phyloP scores from a whole-genome alignment of 1,140 invertebrate genomes.

The Drosophila grimshawi region DNA sequence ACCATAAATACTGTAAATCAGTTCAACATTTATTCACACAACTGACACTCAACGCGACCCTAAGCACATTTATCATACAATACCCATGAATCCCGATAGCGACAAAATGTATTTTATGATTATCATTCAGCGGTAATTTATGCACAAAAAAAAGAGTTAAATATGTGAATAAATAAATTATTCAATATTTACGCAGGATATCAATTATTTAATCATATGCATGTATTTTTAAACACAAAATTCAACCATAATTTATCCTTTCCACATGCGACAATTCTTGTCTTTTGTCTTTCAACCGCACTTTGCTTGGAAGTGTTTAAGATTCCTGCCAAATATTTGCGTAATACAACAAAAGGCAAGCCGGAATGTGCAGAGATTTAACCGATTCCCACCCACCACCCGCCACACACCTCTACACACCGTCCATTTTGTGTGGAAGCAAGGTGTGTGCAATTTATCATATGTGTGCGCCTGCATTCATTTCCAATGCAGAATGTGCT shows the following conservation, averaged over 20 bases:
- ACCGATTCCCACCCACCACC: neutral
- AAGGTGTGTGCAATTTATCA: slow-evolving; percentile 50
- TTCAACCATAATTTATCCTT: neutral
- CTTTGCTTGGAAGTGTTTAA: neutral
- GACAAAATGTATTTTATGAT: slow-evolving; percentile 72
- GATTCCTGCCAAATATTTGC: slow-evolving; percentile 43
- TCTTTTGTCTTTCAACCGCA: neutral
- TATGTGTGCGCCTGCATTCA: slow-evolving; percentile 26
- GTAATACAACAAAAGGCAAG: slow-evolving; percentile 47
- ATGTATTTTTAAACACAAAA: neutral
- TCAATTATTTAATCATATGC: neutral
- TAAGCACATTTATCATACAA: slow-evolving; percentile 70
- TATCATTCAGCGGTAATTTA: slow-evolving; percentile 73
- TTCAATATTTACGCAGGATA: neutral
- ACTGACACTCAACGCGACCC: slow-evolving; percentile 75
- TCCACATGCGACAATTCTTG: neutral
- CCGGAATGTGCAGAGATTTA: slow-evolving; percentile 32
- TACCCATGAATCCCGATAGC: slow-evolving; percentile 43
- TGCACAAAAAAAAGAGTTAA: slow-evolving; percentile 18
- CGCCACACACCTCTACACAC: neutral
- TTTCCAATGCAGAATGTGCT: slow-evolving; percentile 41
- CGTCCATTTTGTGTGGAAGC: neutral
- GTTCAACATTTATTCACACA: slow-evolving; percentile 71
- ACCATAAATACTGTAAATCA: slow-evolving; percentile 75
- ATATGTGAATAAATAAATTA: slow-evolving; percentile 2